A percentile compares a stretch with the other conserved stretches of the same genome.
phyloP scores from a whole-genome alignment of 2,888 invertebrate genomes.

The Antheraea yamamai region DNA sequence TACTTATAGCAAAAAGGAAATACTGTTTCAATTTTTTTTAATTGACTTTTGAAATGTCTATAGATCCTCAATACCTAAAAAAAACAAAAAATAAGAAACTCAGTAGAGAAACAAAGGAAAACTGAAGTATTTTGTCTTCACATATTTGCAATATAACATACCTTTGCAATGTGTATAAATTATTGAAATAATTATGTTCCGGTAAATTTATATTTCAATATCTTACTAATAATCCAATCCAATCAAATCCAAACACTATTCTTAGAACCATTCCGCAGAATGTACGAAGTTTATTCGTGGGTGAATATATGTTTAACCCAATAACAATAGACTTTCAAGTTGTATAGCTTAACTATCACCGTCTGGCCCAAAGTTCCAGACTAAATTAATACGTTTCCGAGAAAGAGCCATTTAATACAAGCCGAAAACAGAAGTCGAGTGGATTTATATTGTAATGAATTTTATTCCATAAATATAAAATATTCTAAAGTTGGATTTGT shows the following conservation, averaged over 20 bases:
- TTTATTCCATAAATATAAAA: background rate
- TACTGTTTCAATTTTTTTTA: too few species aligned
- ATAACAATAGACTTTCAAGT: constrained; percentile 41
- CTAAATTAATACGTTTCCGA: constrained; percentile 25
- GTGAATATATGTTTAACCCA: constrained; percentile 39
- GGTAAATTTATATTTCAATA: background rate
- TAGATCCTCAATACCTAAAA: too few species aligned
- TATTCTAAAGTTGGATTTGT: too few species aligned
- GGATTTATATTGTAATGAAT: background rate
- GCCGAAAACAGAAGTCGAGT: background rate
- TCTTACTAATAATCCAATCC: constrained; percentile 1
- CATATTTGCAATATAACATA: too few species aligned
- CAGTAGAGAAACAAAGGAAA: too few species aligned
- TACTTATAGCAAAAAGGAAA: too few species aligned
- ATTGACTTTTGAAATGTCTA: too few species aligned
- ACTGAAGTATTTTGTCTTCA: too few species aligned
- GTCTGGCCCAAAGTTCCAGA: constrained; percentile 33
- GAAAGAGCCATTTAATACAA: constrained; percentile 14
- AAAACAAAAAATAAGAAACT: too few species aligned
- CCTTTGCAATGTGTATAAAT: background rate
- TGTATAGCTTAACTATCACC: constrained; percentile 34
- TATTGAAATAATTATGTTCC: background rate
- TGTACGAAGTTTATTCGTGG: constrained; percentile 29
- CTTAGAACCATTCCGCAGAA: background rate
- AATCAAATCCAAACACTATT: constrained; percentile 23